Conservation (phyloP, 2,888 invertebrate genomes). For the Neoscelio sp. region DNA sequence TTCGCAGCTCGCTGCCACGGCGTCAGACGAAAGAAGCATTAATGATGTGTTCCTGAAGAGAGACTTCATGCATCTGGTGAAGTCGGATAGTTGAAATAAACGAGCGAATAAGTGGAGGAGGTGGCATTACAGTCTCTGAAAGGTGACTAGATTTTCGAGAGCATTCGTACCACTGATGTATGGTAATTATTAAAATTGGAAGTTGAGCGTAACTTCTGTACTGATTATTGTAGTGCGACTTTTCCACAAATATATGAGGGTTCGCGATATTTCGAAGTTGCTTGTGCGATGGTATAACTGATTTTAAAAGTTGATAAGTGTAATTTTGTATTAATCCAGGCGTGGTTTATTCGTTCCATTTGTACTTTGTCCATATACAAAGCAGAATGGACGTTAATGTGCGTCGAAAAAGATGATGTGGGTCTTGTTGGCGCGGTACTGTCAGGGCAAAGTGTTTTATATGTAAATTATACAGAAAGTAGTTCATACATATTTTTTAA, state of each 20-base stretch:
- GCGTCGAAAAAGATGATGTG: constrained; percentile 32
- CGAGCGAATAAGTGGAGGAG: constrained; percentile 47
- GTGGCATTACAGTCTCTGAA: constrained; percentile 38
- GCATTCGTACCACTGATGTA: constrained; percentile 20
- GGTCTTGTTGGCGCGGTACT: constrained; percentile 13
- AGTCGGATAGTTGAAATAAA: constrained; percentile 46
- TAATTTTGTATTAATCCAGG: constrained; percentile 12
- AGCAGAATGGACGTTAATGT: constrained; percentile 32
- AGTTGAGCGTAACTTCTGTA: constrained; percentile 16
- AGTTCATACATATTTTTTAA: constrained; percentile 45
- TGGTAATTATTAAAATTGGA: constrained; percentile 40
- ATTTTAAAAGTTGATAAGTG: too few species aligned
- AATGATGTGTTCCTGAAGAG: constrained; percentile 49
- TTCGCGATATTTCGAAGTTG: neutral
- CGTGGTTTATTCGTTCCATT: constrained; percentile 4
- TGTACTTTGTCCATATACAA: neutral
- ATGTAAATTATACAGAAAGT: constrained; percentile 24
- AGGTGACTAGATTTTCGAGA: constrained; percentile 48
- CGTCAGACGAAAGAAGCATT: constrained; percentile 41
- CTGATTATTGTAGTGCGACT: constrained; percentile 26
- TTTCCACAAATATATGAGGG: neutral
- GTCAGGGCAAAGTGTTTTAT: constrained; percentile 41
- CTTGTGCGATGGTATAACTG: too few species aligned
- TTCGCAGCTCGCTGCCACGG: constrained; percentile 4
- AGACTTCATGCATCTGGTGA: constrained; percentile 29